phyloP scores from a whole-genome alignment of 2,113 vertebrate genomes.

The Epinephelus lanceolatus region DNA sequence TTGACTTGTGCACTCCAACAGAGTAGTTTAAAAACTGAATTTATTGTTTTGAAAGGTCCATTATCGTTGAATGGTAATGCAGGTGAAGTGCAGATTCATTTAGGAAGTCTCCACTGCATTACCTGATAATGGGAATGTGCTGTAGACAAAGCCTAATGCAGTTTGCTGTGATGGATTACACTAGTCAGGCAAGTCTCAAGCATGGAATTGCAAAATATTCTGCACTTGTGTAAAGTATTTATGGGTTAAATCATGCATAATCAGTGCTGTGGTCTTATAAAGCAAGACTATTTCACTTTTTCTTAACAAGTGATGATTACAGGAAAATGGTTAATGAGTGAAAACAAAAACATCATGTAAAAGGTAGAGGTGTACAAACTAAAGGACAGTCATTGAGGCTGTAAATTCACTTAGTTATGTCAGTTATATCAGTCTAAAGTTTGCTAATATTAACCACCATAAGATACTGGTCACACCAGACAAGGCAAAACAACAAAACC shows the following conservation, averaged over 20 bases:
- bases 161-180: conserved; percentile 11
- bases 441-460: background rate
- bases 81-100: conserved; percentile 32
- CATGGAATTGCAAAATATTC: background rate
- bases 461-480: background rate
- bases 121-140: conserved; percentile 13
- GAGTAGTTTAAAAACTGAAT: background rate
- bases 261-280: background rate
- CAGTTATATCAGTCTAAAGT: background rate
- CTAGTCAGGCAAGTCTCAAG: background rate
- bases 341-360: background rate
- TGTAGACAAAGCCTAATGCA: background rate
- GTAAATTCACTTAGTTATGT: background rate
- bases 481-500: background rate
- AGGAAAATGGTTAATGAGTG: background rate
- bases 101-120: background rate
- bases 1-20: background rate
- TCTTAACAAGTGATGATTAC: background rate
- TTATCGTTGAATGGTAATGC: conserved; percentile 30
- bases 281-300: background rate
- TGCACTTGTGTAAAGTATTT: background rate
- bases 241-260: background rate
- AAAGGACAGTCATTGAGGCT: background rate
- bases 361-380: background rate
- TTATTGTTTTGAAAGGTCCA: conserved; percentile 36